phyloP scores from a whole-genome alignment of 2,888 invertebrate species.

The Sarcophaga rosellei region DNA sequence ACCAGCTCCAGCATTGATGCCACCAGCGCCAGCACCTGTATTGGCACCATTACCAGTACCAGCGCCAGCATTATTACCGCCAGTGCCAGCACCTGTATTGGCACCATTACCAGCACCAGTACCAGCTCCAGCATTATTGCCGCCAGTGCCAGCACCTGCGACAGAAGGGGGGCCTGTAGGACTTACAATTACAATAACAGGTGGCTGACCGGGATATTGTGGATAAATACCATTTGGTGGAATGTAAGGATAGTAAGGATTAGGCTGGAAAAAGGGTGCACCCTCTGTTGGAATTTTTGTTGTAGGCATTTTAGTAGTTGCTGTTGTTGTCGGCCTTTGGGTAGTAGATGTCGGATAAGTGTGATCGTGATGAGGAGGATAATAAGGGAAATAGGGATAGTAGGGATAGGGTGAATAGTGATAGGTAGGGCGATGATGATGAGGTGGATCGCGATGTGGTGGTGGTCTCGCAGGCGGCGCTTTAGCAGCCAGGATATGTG shows the following conservation, averaged over 20 bases:
- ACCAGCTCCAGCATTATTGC: too few relatives aligned
- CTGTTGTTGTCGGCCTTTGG: not conserved
- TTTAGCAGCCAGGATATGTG: not conserved
- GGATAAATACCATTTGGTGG: not conserved
- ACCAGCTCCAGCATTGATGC: too few relatives aligned
- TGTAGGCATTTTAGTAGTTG: not conserved
- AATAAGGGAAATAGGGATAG: not conserved
- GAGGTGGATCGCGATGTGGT: not conserved
- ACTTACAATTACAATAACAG: conserved; percentile 28
- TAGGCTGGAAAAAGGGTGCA: not conserved
- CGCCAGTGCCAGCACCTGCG: not conserved
- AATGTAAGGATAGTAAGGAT: not conserved
- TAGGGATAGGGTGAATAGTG: too few relatives aligned
- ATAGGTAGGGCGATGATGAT: not conserved
- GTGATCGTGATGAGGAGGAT: conserved; percentile 12
- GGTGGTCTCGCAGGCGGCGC: not conserved
- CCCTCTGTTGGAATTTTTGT: not conserved
- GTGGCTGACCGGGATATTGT: not conserved
- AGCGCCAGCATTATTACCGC: too few relatives aligned
- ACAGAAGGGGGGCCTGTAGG: not conserved
- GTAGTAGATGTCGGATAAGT: not conserved
- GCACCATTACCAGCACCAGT: not conserved
- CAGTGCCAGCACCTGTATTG: not conserved
- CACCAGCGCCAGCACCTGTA: not conserved
- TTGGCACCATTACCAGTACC: too few relatives aligned